These are phyloP conservation scores for Aporophyla lueneburgensis DNA, from an alignment of 2,888 invertebrate species.

Conservation along the genomic window DNA sequence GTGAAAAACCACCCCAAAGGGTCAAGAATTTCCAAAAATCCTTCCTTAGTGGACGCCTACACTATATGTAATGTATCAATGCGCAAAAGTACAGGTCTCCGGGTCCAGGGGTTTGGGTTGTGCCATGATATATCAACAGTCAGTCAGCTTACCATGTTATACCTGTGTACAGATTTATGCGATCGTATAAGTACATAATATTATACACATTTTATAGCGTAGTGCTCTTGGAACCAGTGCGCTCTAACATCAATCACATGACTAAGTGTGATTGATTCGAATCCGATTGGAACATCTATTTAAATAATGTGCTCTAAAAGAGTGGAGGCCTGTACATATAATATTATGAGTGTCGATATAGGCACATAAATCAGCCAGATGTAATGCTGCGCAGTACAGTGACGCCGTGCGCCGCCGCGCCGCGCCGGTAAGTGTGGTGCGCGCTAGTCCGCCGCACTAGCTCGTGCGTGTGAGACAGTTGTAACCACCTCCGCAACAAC, in stretches of 20 bases:
- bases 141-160: too few species aligned
- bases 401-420: background rate
- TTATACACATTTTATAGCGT: background rate
- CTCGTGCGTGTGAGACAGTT: background rate
- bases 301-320: slow-evolving; percentile 50
- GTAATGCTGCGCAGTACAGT: background rate
- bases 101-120: too few species aligned
- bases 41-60: too few species aligned
- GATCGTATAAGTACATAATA: background rate
- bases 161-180: background rate
- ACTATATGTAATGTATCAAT: too few species aligned
- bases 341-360: slow-evolving; percentile 40
- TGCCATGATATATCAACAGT: too few species aligned
- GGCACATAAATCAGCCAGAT: slow-evolving; percentile 28
- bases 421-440: background rate
- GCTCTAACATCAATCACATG: slow-evolving; percentile 56
- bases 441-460: background rate
- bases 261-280: slow-evolving; percentile 55
- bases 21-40: too few species aligned
- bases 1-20: too few species aligned
- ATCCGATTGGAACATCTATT: slow-evolving; percentile 41
- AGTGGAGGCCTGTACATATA: slow-evolving; percentile 17
- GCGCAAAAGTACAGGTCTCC: too few species aligned
- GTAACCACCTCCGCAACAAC: background rate
- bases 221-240: slow-evolving; percentile 3